phyloP scores from a whole-genome alignment of 1,140 invertebrate species.

The Atopsyche davidsoni region DNA sequence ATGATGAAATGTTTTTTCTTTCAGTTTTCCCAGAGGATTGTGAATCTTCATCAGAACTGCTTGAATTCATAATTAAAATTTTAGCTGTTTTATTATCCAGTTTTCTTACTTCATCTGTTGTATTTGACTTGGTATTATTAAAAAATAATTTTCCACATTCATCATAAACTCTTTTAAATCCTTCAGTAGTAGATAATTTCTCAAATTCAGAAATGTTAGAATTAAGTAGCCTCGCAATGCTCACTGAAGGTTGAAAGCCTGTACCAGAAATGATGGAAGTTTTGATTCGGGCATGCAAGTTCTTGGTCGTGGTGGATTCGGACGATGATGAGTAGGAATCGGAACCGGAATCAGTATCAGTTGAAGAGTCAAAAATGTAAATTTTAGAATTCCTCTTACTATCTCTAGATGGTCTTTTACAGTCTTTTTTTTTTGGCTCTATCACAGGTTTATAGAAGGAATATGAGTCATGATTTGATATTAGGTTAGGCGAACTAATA shows the following conservation, averaged over 20 bases:
- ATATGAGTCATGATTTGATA: background rate
- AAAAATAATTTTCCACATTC: background rate
- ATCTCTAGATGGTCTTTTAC: constrained; percentile 1
- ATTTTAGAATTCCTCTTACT: constrained; percentile 2
- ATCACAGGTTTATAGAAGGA: too few species aligned
- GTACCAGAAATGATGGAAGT: too few species aligned
- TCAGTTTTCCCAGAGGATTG: background rate
- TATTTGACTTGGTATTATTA: constrained; percentile 4
- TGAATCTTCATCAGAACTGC: background rate
- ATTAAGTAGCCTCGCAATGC: too few species aligned
- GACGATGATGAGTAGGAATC: too few species aligned
- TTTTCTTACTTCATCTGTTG: constrained; percentile 6
- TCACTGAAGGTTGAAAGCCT: too few species aligned
- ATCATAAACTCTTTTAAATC: constrained; percentile 11
- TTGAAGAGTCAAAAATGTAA: constrained; percentile 12
- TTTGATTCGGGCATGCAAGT: too few species aligned
- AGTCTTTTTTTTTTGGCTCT: background rate
- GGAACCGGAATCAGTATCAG: too few species aligned
- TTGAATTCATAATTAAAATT: constrained; percentile 7
- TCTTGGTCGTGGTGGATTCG: too few species aligned
- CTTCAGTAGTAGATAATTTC: background rate
- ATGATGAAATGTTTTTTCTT: constrained; percentile 4
- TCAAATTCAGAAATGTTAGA: too few species aligned
- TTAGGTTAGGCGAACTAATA: constrained; percentile 2
- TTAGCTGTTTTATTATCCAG: constrained; percentile 14